These are phyloP conservation scores for Porites divaricata DNA, from an alignment of 92 coral and sea anemone genomes.

Conservation along the genomic window DNA sequence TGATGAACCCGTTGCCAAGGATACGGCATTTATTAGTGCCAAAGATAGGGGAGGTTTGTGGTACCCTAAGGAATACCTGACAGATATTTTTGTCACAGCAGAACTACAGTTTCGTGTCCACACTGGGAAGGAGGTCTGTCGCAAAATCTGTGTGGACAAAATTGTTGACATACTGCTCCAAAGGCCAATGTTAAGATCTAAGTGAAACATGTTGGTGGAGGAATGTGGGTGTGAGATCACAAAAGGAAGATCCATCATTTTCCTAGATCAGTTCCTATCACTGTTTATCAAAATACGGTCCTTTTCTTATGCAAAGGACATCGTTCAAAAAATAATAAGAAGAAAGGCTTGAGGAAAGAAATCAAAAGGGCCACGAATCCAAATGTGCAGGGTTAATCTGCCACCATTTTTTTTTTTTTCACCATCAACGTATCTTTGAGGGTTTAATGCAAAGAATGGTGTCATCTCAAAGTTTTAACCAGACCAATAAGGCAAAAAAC, in stretches of 20 bases:
- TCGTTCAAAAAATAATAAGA: constrained; percentile 22
- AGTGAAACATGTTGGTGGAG: constrained; percentile 30
- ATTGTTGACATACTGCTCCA: constrained; percentile 19
- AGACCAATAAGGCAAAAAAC: no score
- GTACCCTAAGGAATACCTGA: no score
- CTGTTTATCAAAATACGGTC: constrained; percentile 32
- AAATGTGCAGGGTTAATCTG: constrained; percentile 13
- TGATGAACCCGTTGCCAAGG: constrained; percentile 26
- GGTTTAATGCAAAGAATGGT: no score
- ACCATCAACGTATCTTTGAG: background rate
- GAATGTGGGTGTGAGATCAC: constrained; percentile 39
- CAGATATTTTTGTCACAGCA: constrained; percentile 21
- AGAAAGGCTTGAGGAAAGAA: constrained; percentile 23
- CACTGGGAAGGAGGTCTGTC: constrained; percentile 38
- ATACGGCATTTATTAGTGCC: constrained; percentile 24
- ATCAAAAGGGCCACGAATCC: constrained; percentile 10
- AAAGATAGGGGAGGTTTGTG: constrained; percentile 36
- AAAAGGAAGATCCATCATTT: constrained; percentile 18
- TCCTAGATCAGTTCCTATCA: constrained; percentile 22
- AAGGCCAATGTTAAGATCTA: constrained; percentile 20
- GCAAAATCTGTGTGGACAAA: constrained; percentile 30
- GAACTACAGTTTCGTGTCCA: constrained; percentile 35
- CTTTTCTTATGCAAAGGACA: constrained; percentile 25
- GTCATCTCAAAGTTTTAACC: no score
- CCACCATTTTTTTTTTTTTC: background rate